Conservation (phyloP, 2,113 vertebrate species). For the Caranx ignobilis region DNA sequence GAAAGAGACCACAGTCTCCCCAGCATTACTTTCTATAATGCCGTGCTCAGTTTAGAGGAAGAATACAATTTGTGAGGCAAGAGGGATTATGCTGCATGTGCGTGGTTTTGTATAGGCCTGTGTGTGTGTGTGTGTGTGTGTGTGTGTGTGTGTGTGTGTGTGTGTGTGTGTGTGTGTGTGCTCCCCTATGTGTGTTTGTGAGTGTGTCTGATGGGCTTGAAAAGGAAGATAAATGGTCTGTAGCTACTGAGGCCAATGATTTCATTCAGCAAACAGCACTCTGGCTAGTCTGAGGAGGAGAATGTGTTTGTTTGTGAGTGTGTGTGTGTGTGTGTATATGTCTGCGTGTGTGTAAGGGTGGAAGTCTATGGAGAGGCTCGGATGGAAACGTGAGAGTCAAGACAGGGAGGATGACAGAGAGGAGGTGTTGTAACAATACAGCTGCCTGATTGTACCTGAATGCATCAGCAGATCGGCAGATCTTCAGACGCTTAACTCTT, state of each 20-base stretch:
- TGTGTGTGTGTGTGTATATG: background rate
- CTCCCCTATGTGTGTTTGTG: background rate
- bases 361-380: background rate
- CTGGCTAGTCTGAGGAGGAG: slow-evolving; percentile 18
- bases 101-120: background rate
- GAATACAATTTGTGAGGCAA: slow-evolving; percentile 34
- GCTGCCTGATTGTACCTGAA: slow-evolving; percentile 32
- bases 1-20: slow-evolving; percentile 1
- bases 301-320: background rate
- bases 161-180: slow-evolving; percentile 14
- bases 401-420: background rate
- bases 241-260: slow-evolving; percentile 48
- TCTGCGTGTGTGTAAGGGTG: background rate
- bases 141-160: background rate
- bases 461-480: slow-evolving; percentile 19
- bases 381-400: slow-evolving; percentile 27
- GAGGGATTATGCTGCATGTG: slow-evolving; percentile 13
- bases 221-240: slow-evolving; percentile 67
- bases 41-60: slow-evolving; percentile 17
- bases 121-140: slow-evolving; percentile 11
- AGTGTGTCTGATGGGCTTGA: slow-evolving; percentile 35
- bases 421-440: slow-evolving; percentile 21
- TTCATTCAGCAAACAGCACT: slow-evolving; percentile 58
- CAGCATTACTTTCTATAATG: slow-evolving; percentile 14
- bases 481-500: slow-evolving; percentile 30